Base-by-base conservation (phyloP, 2,888 invertebrate genomes). In the Lottia gigantea region DNA sequence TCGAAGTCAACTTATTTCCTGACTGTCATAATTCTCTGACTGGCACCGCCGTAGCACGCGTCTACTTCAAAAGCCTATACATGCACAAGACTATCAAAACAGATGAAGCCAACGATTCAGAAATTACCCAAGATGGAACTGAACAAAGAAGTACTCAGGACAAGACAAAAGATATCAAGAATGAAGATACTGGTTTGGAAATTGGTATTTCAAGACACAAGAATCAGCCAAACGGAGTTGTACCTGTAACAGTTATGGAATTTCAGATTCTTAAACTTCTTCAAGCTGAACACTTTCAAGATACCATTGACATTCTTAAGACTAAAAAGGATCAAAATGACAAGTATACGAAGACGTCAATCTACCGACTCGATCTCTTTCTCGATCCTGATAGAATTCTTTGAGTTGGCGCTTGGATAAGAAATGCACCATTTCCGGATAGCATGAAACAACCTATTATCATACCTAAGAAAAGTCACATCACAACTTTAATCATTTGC, bases 361-460 rank as follows among this genome's bases (percentile, higher is more conserved):
- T 49, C 19, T 7, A 15, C 16, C 16, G 49, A 16, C 11, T 49
- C n/a, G 49, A 49, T 49, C 49, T 16, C 49, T 49, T n/a, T 49
- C 16, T 49, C 7, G 31, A 31, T 31, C 31, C 31, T 31, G 8
- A 49, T n/a, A 2, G 19, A n/a, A 19, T 16, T n/a, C 19, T 49
- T n/a, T 7, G 49, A 49, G 49, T 49, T 19, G 49, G 65, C 15
- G 46, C 45, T 7, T 8, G 65, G n/a, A 26, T 65, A 16, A 12
- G 65, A 31, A 26, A 23, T 16, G 64, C 46, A n/a, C 6, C 15
- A 40, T 65, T 40, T 11, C 40, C 31, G 0, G 16, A 64, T 23
- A 15, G 16, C 16, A n/a, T 55, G 40, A 67, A 67, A 23, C 47
- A 67, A 14, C 67, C 67, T n/a, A 23, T 61, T 19, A 49, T 46